These are phyloP conservation scores for Meandrina meandrites DNA, from an alignment of 92 coral and sea anemone species.

Conservation along the genomic window DNA sequence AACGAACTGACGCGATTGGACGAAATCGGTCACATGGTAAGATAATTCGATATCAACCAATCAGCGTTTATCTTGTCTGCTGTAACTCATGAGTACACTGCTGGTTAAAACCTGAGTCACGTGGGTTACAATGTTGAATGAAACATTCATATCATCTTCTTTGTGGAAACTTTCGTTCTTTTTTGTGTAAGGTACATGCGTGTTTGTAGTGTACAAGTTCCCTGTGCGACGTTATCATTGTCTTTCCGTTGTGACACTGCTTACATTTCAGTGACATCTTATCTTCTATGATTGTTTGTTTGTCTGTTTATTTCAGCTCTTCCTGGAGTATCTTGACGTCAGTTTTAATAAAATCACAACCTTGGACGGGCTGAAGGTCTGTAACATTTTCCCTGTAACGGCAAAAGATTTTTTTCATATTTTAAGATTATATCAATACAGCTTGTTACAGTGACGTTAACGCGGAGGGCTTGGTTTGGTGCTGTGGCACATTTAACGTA, in stretches of 20 bases:
- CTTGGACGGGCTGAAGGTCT: conserved; percentile 90
- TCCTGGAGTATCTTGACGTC: conserved; percentile 76
- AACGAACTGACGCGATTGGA: conserved; percentile 87
- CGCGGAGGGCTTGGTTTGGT: not conserved
- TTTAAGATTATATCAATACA: not conserved
- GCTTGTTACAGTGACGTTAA: not conserved
- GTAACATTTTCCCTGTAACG: not conserved
- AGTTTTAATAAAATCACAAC: conserved; percentile 93
- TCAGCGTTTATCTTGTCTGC: not conserved
- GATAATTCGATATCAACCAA: conserved; percentile 7
- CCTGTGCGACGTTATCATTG: not conserved
- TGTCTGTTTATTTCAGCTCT: conserved; percentile 48
- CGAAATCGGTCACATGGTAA: conserved; percentile 90
- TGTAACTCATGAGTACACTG: not conserved
- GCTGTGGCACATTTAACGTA: not conserved
- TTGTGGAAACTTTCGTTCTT: not conserved
- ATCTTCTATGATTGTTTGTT: not conserved
- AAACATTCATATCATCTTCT: not conserved
- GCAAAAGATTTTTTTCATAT: not conserved
- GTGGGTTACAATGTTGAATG: too few species aligned
- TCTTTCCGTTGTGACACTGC: not conserved
- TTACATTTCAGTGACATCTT: not conserved
- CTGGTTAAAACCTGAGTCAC: not conserved
- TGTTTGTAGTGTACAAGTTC: not conserved
- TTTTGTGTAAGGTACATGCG: not conserved